These are phyloP conservation scores for Pemphredon lugubris DNA, from an alignment of 2,888 invertebrate genomes.

Conservation along the genomic window DNA sequence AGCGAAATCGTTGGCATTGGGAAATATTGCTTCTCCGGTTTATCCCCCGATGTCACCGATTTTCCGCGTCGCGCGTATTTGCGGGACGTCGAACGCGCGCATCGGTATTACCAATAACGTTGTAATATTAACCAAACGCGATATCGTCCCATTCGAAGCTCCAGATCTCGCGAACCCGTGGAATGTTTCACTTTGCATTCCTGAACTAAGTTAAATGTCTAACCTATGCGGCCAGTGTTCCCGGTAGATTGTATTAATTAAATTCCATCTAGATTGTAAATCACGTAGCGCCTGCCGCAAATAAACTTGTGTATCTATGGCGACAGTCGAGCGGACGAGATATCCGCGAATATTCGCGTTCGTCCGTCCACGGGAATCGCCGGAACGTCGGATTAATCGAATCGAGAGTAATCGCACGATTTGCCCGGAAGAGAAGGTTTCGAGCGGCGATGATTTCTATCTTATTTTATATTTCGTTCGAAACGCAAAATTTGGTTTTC, in stretches of 20 bases:
- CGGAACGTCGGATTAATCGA: neutral
- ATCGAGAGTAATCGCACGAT: too few relatives aligned
- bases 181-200: slow-evolving; percentile 52
- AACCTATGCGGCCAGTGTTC: slow-evolving; percentile 45
- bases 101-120: neutral
- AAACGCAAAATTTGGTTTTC: too few relatives aligned
- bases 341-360: neutral
- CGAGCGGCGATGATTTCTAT: too few relatives aligned
- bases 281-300: slow-evolving; percentile 31
- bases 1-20: too few relatives aligned
- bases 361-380: neutral
- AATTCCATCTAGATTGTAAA: slow-evolving; percentile 58
- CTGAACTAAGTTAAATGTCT: slow-evolving; percentile 61
- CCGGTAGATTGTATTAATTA: slow-evolving; percentile 58
- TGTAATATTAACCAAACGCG: neutral
- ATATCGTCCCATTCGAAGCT: slow-evolving; percentile 10
- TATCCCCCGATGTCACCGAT: neutral
- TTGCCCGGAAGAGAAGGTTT: too few relatives aligned
- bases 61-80: too few relatives aligned
- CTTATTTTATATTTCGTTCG: too few relatives aligned
- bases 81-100: too few relatives aligned
- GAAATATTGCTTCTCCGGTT: neutral
- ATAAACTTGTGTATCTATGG: slow-evolving; percentile 24
- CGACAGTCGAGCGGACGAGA: slow-evolving; percentile 9
- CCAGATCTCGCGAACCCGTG: slow-evolving; percentile 37